Evolutionary conservation across 1,140 invertebrate genomes (phyloP).

Genomic region (Melipona quadrifasciata): DNA sequence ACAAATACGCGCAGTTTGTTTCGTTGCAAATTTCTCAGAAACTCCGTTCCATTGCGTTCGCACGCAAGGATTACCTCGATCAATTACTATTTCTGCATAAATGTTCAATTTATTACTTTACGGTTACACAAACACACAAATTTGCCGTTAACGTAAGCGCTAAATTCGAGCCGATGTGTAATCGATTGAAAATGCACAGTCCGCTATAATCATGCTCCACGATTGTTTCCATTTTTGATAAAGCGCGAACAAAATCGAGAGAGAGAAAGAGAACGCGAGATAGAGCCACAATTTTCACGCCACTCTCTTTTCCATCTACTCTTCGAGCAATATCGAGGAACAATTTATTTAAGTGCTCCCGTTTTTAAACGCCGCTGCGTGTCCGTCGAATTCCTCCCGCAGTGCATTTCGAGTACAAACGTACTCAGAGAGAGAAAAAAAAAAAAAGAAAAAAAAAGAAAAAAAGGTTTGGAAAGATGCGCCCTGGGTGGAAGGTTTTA

Average conservation of each 20-base stretch:
- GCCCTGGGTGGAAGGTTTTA: slow-evolving; percentile 64
- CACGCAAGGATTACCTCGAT: neutral
- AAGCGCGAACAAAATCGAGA: neutral
- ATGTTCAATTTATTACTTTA: neutral
- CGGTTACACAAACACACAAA: no score
- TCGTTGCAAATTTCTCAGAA: neutral
- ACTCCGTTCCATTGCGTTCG: neutral
- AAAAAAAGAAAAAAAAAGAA: no score
- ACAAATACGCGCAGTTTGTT: neutral
- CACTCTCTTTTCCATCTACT: neutral
- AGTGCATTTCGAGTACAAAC: neutral
- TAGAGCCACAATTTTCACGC: neutral
- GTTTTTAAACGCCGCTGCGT: neutral
- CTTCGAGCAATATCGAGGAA: neutral
- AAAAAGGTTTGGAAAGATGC: slow-evolving; percentile 5
- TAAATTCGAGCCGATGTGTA: neutral
- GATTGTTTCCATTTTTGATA: no score
- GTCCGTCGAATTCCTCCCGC: no score
- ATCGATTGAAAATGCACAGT: neutral
- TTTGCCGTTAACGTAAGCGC: neutral
- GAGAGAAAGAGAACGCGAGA: neutral
- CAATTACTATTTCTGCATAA: neutral
- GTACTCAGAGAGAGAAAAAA: no score
- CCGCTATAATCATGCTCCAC: neutral
- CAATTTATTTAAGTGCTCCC: slow-evolving; percentile 6